Evolutionary conservation across 1,140 invertebrate species (phyloP).

Genomic region (Leucophenga varia): DNA sequence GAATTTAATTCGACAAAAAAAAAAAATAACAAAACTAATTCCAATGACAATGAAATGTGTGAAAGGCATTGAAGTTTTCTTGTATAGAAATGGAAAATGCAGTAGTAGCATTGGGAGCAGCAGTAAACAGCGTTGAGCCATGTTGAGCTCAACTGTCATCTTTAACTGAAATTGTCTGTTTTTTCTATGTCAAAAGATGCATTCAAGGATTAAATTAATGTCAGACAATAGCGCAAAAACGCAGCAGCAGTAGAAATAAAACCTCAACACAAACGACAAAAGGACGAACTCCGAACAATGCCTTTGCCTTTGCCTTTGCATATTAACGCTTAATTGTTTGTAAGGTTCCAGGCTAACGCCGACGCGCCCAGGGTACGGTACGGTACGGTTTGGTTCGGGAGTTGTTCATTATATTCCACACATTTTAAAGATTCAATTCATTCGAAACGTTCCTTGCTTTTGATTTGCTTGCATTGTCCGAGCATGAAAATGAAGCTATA

Average conservation of each 20-base stretch:
- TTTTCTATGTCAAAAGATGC: constrained; percentile 48
- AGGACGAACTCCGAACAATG: not conserved
- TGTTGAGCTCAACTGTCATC: constrained; percentile 17
- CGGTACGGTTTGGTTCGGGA: constrained; percentile 15
- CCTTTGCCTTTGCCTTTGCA: constrained; percentile 12
- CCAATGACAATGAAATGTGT: constrained; percentile 50
- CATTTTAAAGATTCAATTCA: too few relatives aligned
- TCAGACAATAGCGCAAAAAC: constrained; percentile 35
- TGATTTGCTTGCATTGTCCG: too few relatives aligned
- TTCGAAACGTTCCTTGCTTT: constrained; percentile 22
- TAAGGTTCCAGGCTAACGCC: not conserved
- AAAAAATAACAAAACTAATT: constrained; percentile 49
- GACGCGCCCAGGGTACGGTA: not conserved
- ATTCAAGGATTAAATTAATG: constrained; percentile 55
- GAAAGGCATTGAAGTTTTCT: constrained; percentile 14
- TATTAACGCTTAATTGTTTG: constrained; percentile 44
- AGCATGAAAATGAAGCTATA: constrained; percentile 37
- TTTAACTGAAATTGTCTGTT: constrained; percentile 7
- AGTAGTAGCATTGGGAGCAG: not conserved
- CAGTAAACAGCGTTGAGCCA: not conserved
- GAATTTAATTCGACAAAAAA: constrained; percentile 31
- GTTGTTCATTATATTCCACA: too few relatives aligned
- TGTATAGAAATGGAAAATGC: constrained; percentile 3
- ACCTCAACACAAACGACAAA: too few relatives aligned
- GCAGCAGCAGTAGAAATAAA: too few relatives aligned